Base-by-base conservation (phyloP, 2,797 vertebrate species). In the Apogon talboti region DNA sequence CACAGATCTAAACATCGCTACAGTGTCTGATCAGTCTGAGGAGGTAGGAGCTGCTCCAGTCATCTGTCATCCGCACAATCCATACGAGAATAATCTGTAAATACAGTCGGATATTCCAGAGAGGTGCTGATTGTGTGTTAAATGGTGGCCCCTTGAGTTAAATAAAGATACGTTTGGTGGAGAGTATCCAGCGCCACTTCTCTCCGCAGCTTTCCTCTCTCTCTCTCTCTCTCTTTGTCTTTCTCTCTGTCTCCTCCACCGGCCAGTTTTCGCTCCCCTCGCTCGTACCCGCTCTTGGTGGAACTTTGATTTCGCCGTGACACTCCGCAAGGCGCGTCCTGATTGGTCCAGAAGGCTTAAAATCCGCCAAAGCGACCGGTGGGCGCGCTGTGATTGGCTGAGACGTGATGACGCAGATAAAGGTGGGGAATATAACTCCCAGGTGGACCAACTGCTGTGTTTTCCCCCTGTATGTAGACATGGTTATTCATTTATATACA, bases 301-400 rank as follows among this genome's bases (percentile, higher is more conserved):
- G 78, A 91, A 93, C 90, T 92, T 93, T 91, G 85, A 91, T 91
- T 91, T 89, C 59, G 16, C 71, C 28, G 62, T 74, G 71, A 65
- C 71, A 69, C 66, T 42, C 63, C 14, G 56, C 40, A 33, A 11
- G 11, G 40, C 45, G 21, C 24, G 7, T 2, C 14, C 66, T 77
- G 89, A 91, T 93, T 93, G 91, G 91, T 60, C 73, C 18, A 46
- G 13, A 6, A 24, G 7, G 1, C 19, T 52, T n/a, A 6, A 54
- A 40, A 14, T 14, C 57, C 52, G 42, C 30, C 52, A 56, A 43
- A 38, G 51, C 12, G 28, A 50, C 8, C 15, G 30, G 37, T 14
- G 18, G n/a, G 16, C n/a, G 62, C 12, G 11, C 24, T 8, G 1
- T 11, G 70, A 90, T 81, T 87, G 88, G 91, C 42, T 74, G 63